Evolutionary conservation across 2,113 vertebrate species (phyloP), one percentile per base, ranked within the genome.

Genomic region (Numenius arquata): DNA sequence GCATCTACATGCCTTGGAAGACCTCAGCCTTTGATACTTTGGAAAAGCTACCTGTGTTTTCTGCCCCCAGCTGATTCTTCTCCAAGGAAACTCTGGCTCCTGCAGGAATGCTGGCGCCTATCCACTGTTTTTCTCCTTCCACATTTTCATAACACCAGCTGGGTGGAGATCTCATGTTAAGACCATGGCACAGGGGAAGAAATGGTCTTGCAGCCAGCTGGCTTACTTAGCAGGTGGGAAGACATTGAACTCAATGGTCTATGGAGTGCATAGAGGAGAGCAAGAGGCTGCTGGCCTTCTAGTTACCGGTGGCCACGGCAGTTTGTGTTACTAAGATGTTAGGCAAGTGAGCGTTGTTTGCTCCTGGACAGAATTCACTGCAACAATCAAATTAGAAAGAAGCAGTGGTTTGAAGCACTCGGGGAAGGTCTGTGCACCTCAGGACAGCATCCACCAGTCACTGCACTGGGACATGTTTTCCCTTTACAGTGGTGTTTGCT

Each of bases 331-430:
- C 22, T 41, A 40, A 53, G 27, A 32, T 25, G 17, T 63, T 12
- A 32, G 52, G 25, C 0, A 0, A 7, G 10, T 22, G 18, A 76
- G 8, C 21, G 25, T 22, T 59, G 11, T 30, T 89, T 3, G 3
- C 17, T 79, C 16, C 53, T 45, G 20, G 16, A 8, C 27, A 11
- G 22, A 68, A 59, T n/a, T 56, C 40, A 48, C 43, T 22, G 20
- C 27, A 71, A 40, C 27, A 40, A 56, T 48, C 40, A 38, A 56
- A 48, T 22, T 26, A 65, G 26, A 41, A 73, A 66, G 5, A 14
- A 83, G 13, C 47, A 67, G 53, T 52, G 25, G 16, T 41, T 75
- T 58, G 52, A 75, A 59, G 66, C 8, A 4, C 16, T 45, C 21
- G 1, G 6, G 25, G 40, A 52, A 83, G 4, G 12, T 68, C 67